phyloP scores from a whole-genome alignment of 2,797 vertebrate species.

The Simalia tracyae region DNA sequence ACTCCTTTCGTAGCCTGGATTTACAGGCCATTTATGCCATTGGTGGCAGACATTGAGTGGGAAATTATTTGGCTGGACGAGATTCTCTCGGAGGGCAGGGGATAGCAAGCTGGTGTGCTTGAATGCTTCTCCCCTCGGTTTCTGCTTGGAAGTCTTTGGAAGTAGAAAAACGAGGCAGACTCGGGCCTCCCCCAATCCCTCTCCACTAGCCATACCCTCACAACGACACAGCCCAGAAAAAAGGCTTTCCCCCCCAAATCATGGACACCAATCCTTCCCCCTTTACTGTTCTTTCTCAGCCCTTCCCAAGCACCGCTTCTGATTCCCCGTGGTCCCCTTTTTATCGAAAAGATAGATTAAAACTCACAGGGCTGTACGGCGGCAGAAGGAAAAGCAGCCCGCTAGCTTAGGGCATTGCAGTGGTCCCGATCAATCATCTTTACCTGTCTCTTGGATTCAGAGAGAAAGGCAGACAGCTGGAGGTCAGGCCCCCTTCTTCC shows the following conservation, averaged over 20 bases:
- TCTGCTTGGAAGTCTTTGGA: neutral
- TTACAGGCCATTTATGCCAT: neutral
- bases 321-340: neutral
- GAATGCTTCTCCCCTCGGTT: neutral
- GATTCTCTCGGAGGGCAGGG: neutral
- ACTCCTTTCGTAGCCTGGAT: neutral
- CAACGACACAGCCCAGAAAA: neutral
- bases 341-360: neutral
- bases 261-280: neutral
- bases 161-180: no score
- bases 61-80: neutral
- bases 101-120: neutral
- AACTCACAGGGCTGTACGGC: neutral
- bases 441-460: constrained; percentile 24
- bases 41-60: neutral
- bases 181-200: neutral
- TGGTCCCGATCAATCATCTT: neutral
- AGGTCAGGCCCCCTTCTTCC: neutral
- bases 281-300: neutral
- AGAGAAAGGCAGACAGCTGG: neutral
- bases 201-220: neutral
- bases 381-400: neutral
- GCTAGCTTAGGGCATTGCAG: neutral
- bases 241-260: neutral
- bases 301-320: neutral